Evolutionary conservation across 2,797 vertebrate genomes (phyloP).

Genomic region (Ctenopoma multispine): DNA sequence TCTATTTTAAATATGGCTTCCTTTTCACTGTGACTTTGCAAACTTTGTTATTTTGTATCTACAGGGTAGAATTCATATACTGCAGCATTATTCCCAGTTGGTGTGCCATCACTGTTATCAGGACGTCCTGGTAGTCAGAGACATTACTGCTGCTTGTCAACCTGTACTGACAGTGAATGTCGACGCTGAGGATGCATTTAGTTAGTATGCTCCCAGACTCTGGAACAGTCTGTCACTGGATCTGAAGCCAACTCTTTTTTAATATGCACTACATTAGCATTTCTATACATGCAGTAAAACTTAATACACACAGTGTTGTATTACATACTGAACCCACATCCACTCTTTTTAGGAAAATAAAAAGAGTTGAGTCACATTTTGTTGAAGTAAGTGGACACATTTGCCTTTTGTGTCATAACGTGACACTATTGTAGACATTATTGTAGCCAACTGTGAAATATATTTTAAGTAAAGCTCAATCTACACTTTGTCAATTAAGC

Average conservation of each 20-base stretch:
- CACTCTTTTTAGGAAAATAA: not conserved
- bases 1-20: not conserved
- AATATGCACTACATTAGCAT: slow-evolving; percentile 19
- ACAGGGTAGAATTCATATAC: slow-evolving; percentile 21
- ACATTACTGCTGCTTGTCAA: slow-evolving; percentile 65
- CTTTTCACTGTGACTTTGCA: slow-evolving; percentile 1
- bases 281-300: slow-evolving; percentile 6
- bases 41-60: slow-evolving; percentile 11
- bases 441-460: not conserved
- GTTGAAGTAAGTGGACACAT: slow-evolving; percentile 2
- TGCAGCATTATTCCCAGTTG: slow-evolving; percentile 33
- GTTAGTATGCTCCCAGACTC: slow-evolving; percentile 46
- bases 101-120: slow-evolving; percentile 48
- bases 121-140: slow-evolving; percentile 38
- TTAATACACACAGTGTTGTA: not conserved
- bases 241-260: slow-evolving; percentile 31
- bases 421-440: not conserved
- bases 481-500: slow-evolving; percentile 22
- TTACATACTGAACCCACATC: slow-evolving; percentile 6
- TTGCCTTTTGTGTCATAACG: slow-evolving; percentile 16
- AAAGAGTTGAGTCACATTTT: not conserved
- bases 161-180: slow-evolving; percentile 68
- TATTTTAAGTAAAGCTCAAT: not conserved
- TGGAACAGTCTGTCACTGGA: slow-evolving; percentile 41
- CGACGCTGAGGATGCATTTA: slow-evolving; percentile 46